Conservation (phyloP, 2,113 vertebrate species). For the Cairina moschata region DNA sequence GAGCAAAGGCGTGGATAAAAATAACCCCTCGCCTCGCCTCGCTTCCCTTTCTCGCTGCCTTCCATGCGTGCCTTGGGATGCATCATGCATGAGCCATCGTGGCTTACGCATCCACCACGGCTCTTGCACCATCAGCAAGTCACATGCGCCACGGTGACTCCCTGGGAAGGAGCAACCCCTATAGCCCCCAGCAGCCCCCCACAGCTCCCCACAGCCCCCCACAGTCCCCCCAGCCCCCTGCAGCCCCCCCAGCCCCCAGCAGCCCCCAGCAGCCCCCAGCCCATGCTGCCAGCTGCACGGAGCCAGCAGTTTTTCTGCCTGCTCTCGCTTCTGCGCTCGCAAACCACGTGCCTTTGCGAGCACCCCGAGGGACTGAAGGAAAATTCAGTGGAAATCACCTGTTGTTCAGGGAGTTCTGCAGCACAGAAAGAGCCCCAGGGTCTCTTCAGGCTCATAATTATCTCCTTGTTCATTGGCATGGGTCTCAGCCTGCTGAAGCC, state of each 20-base stretch:
- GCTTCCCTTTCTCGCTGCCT: not conserved
- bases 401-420: accelerated
- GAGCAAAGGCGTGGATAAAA: not conserved
- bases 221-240: accelerated
- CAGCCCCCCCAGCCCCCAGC: not conserved
- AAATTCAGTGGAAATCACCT: not conserved
- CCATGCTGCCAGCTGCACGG: not conserved
- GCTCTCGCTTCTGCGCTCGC: accelerated
- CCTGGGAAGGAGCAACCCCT: accelerated
- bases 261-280: not conserved
- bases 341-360: accelerated
- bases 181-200: not conserved
- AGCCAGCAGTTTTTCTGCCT: not conserved
- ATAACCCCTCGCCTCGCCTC: not conserved
- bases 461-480: not conserved
- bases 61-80: accelerated
- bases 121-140: accelerated
- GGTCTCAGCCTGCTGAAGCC: not conserved
- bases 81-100: not conserved
- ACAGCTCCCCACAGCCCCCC: too few relatives aligned
- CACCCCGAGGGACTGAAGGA: accelerated
- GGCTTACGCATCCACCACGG: not conserved
- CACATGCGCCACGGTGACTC: accelerated
- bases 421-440: not conserved
- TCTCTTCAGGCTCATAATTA: not conserved